These are phyloP conservation scores for Hoplias malabaricus DNA, from an alignment of 2,113 vertebrate species.

Conservation along the genomic window DNA sequence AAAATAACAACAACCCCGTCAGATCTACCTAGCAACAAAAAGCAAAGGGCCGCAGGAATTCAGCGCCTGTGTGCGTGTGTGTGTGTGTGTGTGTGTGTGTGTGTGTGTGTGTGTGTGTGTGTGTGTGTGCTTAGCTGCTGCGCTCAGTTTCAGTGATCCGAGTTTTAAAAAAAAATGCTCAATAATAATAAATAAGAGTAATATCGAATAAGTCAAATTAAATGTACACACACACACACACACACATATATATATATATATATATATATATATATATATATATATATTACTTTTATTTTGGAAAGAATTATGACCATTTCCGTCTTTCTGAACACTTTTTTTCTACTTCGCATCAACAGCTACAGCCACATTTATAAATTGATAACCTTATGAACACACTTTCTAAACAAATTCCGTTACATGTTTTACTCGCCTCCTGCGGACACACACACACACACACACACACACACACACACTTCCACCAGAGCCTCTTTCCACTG, in stretches of 20 bases:
- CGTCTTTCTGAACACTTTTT: not conserved
- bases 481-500: not conserved
- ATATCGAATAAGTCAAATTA: too few species aligned
- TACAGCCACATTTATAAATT: not conserved
- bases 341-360: not conserved
- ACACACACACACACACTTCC: not conserved
- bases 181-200: conserved; percentile 18
- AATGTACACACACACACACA: too few species aligned
- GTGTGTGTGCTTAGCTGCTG: not conserved
- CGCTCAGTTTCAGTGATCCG: not conserved
- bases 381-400: not conserved
- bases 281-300: too few species aligned
- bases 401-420: conserved; percentile 3
- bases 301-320: too few species aligned
- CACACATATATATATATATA: too few species aligned
- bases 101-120: not conserved
- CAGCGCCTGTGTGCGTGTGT: not conserved
- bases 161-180: not conserved
- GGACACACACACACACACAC: not conserved
- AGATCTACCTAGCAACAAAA: conserved; percentile 20
- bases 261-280: too few species aligned
- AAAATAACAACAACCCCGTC: conserved; percentile 2
- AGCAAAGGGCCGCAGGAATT: conserved; percentile 7
- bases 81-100: not conserved
- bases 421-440: too few species aligned